Percentiles rank a stretch among this genome's conserved stretches.
These are phyloP conservation scores for Xiphorhynchus erythropygius DNA, from an alignment of 2,797 vertebrate genomes.

Conservation along the genomic window DNA sequence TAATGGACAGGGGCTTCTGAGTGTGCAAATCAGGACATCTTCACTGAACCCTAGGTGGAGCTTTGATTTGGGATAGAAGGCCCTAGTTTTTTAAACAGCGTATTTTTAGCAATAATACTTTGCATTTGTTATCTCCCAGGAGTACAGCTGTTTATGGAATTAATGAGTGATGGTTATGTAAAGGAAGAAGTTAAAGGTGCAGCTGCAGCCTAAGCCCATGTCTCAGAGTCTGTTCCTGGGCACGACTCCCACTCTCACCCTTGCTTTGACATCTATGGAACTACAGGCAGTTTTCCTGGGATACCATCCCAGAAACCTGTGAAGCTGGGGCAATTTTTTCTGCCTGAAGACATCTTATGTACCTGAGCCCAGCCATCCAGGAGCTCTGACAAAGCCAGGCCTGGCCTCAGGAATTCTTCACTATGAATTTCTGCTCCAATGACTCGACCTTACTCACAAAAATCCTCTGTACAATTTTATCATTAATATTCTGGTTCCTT, in stretches of 20 bases:
- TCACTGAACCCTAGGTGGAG: neutral
- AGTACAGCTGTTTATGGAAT: neutral
- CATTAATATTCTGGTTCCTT: neutral
- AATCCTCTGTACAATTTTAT: neutral
- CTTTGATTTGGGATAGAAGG: neutral
- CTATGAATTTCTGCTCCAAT: neutral
- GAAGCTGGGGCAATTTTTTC: neutral
- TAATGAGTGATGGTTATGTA: neutral
- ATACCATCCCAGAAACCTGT: neutral
- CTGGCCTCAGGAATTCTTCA: neutral
- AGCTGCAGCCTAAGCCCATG: neutral
- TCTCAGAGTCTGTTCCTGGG: neutral
- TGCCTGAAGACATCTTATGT: neutral
- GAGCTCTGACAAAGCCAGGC: neutral
- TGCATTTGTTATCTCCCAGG: neutral
- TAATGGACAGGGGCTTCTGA: neutral
- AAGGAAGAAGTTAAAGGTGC: neutral
- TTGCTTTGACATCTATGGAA: fast-evolving
- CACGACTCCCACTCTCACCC: fast-evolving
- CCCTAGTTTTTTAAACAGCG: neutral
- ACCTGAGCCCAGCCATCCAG: neutral
- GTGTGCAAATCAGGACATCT: neutral
- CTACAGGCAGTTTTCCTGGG: neutral
- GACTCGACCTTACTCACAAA: neutral
- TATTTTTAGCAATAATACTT: neutral